Evolutionary conservation across 1,140 invertebrate species (phyloP).

Genomic region (Drosophila simulans): DNA sequence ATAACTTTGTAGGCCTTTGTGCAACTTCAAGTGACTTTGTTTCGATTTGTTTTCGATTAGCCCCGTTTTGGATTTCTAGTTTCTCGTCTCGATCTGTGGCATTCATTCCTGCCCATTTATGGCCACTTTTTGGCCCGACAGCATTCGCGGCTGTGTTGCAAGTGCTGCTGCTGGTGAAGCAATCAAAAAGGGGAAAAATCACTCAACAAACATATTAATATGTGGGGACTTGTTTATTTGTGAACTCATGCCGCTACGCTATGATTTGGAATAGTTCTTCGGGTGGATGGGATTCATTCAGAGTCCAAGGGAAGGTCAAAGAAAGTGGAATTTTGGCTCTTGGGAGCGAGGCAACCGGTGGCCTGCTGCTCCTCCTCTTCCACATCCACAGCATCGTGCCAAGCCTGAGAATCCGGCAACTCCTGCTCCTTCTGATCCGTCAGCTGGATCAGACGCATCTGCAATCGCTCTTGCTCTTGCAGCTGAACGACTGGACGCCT

Average conservation of each 20-base stretch:
- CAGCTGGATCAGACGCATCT: conserved; percentile 2
- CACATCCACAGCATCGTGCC: conserved; percentile 2
- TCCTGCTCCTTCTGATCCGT: neutral
- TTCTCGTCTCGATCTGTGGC: conserved; percentile 24
- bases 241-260: neutral
- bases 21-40: conserved; percentile 1
- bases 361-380: neutral
- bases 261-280: conserved; percentile 1
- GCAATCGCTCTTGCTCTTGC: conserved; percentile 1
- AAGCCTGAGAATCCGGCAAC: neutral
- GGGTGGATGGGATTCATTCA: neutral
- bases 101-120: conserved; percentile 43
- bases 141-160: neutral
- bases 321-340: neutral
- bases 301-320: conserved; percentile 19
- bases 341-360: neutral
- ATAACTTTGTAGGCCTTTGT: neutral
- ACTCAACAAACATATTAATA: neutral
- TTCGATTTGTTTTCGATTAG: conserved; percentile 11
- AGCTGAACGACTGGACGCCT: neutral
- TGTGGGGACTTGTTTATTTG: neutral
- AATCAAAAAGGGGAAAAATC: conserved; percentile 5
- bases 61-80: conserved; percentile 26
- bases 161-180: neutral
- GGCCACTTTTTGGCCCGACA: conserved; percentile 13